Base-by-base conservation (phyloP, 2,888 invertebrate genomes). In the Tryphoninae sp. region DNA sequence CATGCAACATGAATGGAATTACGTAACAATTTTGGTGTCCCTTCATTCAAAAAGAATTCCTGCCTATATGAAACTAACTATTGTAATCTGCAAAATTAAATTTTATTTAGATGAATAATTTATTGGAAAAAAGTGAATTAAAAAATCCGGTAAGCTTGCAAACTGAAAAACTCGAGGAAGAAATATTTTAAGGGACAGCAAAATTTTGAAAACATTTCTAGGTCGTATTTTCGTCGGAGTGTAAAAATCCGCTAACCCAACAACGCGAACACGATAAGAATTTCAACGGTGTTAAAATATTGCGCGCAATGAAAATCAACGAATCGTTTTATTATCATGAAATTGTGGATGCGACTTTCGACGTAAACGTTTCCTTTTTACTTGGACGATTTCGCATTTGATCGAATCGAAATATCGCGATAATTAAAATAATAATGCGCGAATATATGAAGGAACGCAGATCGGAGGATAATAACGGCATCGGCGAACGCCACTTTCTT, bases 401-500 rank as follows among this genome's bases (percentile, higher is more conserved):
- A 19, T 16, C 3, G 16, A 51, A 51, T 6, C 51, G 51, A 51
- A n/a, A 49, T 13, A n/a, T 8, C 13, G 9, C 45, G 3, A 13
- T 13, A 13, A 45, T 45, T 45, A 13, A 45, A 45, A 45, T 45
- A 45, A 9, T 45, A 19, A 45, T 11, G 42, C 33, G 9, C 16
- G 33, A 53, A 13, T 9, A 23, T 40, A 23, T 51, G 51, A 33
- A 22, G 19, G 33, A 40, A 40, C 23, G 11, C 11, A 3, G 49
- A 40, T 26, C 40, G 23, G 13, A 23, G 69, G 49, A 33, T 64
- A 67, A 65, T 81, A 72, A 79, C 78, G 67, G 82, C 67, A 72
- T 76, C 62, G 26, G 42, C 53, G 22, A 68, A 71, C 93, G 19
- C 92, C 76, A 94, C 93, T 84, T 92, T 92, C 88, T 93, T 94